Base-by-base conservation (phyloP, 2,888 invertebrate species). In the Choreutis nemorana region DNA sequence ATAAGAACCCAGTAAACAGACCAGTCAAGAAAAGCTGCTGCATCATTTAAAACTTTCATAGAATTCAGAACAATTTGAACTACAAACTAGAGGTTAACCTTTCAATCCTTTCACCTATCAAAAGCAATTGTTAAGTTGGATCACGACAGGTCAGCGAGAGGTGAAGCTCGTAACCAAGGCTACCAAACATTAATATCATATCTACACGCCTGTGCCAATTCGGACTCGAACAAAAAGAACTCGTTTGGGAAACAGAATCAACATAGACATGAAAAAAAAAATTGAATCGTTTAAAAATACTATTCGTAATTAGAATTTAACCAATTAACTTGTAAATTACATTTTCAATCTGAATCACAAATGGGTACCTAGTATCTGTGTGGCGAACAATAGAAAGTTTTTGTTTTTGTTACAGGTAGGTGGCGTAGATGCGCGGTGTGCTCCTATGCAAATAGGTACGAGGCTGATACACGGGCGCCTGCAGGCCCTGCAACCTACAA, bases 21-120 rank as follows among this genome's bases (percentile, higher is more conserved):
- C n/a, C n/a, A n/a, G n/a, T n/a, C n/a, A n/a, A n/a, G n/a, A n/a
- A n/a, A n/a, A n/a, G n/a, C n/a, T n/a, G n/a, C n/a, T n/a, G n/a
- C n/a, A n/a, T n/a, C n/a, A n/a, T n/a, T n/a, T n/a, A n/a, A n/a
- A n/a, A n/a, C n/a, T n/a, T n/a, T n/a, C n/a, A n/a, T n/a, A n/a
- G n/a, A n/a, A n/a, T n/a, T n/a, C n/a, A n/a, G n/a, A n/a, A n/a
- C n/a, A n/a, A n/a, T n/a, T n/a, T n/a, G n/a, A n/a, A n/a, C n/a
- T n/a, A n/a, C n/a, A n/a, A n/a, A n/a, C n/a, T n/a, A n/a, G n/a
- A n/a, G n/a, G n/a, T n/a, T n/a, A n/a, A n/a, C n/a, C n/a, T n/a
- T n/a, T 42, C 23, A 18, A 30, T 55, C 68, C 68, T 70, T 70
- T 73, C 70, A 68, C 70, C 57, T 45, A 56, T 45, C 45, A 43